Base-by-base conservation (phyloP, 2,888 invertebrate genomes). In the Nymphalis c-album region DNA sequence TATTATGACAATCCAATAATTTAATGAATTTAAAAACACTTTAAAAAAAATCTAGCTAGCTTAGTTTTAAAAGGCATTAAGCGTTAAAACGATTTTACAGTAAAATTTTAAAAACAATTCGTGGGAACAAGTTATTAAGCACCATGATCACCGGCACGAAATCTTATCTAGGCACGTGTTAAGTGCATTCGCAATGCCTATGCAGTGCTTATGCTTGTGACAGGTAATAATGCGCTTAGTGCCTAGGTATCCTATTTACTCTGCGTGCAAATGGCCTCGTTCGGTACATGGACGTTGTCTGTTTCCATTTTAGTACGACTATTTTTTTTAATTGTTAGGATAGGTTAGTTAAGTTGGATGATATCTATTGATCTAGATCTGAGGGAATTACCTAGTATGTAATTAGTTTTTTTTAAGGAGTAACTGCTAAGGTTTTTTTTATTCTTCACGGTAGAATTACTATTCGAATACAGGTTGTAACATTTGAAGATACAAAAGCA, bases 181-280 rank as follows among this genome's bases (percentile, higher is more conserved):
- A 46, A 63, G 46, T 59, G 46, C 45, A 70, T 68, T 70, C 60
- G 69, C 67, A 64, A 67, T 69, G 67, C 67, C 50, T 67, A 60
- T 60, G 59, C 18, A 57, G 35, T 8, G 35, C 57, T n/a, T 71
- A 26, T 67, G 61, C 62, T 17, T 71, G 58, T 72, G 73, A 73
- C 73, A 73, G 72, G 64, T 69, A 71, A 73, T 74, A 71, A 72
- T 69, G 70, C 64, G 63, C 20, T 57, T 68, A 60, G 58, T 67
- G 48, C 31, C 35, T 48, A 53, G 40, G 57, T 60, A 55, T 67
- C 69, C 67, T 67, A 60, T 67, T 68, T 66, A 64, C 67, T 63
- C 50, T 66, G 57, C 57, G 31, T 31, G 55, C 57, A 62, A 63
- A 18, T 18, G 58, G 18, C 63, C 58, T 58, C 59, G 62, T 57